These are phyloP conservation scores for Pseudomugil gertrudae DNA, from an alignment of 2,797 vertebrate genomes.

Conservation along the genomic window DNA sequence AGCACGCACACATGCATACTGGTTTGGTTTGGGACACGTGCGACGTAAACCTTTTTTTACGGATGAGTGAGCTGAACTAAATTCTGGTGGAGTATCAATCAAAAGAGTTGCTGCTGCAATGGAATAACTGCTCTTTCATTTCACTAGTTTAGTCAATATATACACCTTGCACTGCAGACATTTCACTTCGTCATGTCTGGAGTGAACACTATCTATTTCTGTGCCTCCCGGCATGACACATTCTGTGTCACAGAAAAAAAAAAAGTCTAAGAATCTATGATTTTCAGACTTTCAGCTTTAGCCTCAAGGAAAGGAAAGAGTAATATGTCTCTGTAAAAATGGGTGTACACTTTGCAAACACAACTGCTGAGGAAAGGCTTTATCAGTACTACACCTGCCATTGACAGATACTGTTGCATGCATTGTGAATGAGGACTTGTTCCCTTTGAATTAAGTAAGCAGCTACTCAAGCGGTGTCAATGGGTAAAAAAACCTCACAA, in stretches of 20 bases:
- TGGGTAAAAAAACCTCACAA: neutral
- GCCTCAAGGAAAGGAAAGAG: constrained; percentile 52
- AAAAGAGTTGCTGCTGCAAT: constrained; percentile 35
- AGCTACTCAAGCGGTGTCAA: constrained; percentile 3
- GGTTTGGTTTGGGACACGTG: constrained; percentile 39
- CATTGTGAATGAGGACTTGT: constrained; percentile 17
- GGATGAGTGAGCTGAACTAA: constrained; percentile 33
- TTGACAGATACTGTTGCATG: constrained; percentile 51
- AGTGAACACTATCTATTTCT: constrained; percentile 12
- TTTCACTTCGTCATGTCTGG: constrained; percentile 54
- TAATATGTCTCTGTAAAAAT: constrained; percentile 38
- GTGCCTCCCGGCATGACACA: constrained; percentile 3
- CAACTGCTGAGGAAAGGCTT: constrained; percentile 49
- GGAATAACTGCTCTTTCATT: constrained; percentile 53
- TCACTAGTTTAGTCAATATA: constrained; percentile 41
- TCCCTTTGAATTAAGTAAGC: constrained; percentile 8
- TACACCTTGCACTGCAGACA: constrained; percentile 21
- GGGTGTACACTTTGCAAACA: constrained; percentile 68
- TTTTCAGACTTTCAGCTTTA: too few species aligned
- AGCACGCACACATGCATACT: constrained; percentile 21
- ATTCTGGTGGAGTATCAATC: constrained; percentile 46
- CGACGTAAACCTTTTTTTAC: constrained; percentile 56
- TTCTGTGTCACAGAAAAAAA: neutral
- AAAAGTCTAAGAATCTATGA: neutral
- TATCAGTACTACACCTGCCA: constrained; percentile 63